These are phyloP conservation scores for Eilema depressum DNA, from an alignment of 2,888 invertebrate species.

Conservation along the genomic window DNA sequence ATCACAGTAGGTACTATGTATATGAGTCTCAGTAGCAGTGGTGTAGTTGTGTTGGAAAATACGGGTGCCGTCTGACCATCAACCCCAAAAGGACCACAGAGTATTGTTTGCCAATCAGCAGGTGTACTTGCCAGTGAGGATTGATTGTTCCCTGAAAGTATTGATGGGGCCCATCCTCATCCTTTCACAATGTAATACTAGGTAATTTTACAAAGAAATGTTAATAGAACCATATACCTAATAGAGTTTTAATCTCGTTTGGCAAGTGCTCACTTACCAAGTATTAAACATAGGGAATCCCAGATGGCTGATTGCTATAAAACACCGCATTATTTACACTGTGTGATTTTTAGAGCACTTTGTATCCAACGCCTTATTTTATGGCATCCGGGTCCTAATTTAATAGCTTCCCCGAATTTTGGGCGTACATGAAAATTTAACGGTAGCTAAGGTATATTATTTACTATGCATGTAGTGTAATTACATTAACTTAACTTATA, in stretches of 20 bases:
- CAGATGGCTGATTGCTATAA: constrained; percentile 32
- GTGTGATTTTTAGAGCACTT: constrained; percentile 42
- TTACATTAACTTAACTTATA: not conserved
- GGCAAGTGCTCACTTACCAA: not conserved
- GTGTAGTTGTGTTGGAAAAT: too few relatives aligned
- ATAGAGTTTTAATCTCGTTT: not conserved
- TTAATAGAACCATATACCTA: not conserved
- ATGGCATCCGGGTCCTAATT: constrained; percentile 46
- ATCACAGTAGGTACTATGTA: too few relatives aligned
- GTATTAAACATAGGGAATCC: constrained; percentile 8
- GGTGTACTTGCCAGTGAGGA: too few relatives aligned
- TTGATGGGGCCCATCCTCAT: too few relatives aligned
- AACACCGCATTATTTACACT: constrained; percentile 41
- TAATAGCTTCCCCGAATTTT: constrained; percentile 29
- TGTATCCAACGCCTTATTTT: constrained; percentile 32
- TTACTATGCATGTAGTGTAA: not conserved
- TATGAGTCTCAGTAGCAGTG: too few relatives aligned
- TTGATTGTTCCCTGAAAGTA: too few relatives aligned
- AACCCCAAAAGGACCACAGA: too few relatives aligned
- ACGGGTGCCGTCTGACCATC: too few relatives aligned
- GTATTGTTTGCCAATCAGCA: too few relatives aligned
- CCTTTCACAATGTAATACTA: too few relatives aligned
- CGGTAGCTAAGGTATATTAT: constrained; percentile 1
- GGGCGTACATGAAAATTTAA: constrained; percentile 1
- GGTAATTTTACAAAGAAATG: not conserved